Base-by-base conservation (phyloP, 2,888 invertebrate species). In the Nephrotoma appendiculata region DNA sequence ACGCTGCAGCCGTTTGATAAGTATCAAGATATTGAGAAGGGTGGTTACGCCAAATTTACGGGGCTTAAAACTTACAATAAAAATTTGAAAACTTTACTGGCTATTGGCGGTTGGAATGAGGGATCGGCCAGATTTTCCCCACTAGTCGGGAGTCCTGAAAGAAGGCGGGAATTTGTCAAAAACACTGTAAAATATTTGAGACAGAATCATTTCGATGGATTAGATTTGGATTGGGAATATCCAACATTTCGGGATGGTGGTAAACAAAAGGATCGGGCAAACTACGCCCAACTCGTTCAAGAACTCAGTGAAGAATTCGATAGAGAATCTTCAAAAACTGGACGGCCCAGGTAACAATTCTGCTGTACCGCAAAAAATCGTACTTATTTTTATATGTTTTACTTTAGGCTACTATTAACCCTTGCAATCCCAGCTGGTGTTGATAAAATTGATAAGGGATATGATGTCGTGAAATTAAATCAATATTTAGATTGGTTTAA, bases 351-450 rank as follows among this genome's bases (percentile, higher is more conserved):
- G 83, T 89, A 87, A 45, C 31, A 31, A 45, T 7, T 41, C 42
- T 11, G 12, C 5, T 9, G 6, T 1, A 6, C n/a, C 11, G 86
- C 52, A 19, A 83, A 87, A 48, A n/a, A 57, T 48, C 19, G 15
- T 86, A 84, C 57, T 52, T 9, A 44, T 7, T 71, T 42, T 31
- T 85, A n/a, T 57, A 2, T 42, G 41, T 87, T 31, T 86, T 4
- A 31, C 85, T 48, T 7, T 48, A 91, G 95, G 88, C 93, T 98
- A 45, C 92, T 98, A 86, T 92, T 98, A 19, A 97, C 98, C 6
- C 97, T 98, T 95, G 98, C 98, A 11, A 97, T 98, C 44, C 98
- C 98, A 0, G 98, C 98, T 1, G 98, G 98, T 41, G 96, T 97
- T 89, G 97, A 98, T 90, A 97, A 98, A 90, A 96, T 98, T 88